phyloP scores from a whole-genome alignment of 2,113 vertebrate species.

The Buteo buteo region DNA sequence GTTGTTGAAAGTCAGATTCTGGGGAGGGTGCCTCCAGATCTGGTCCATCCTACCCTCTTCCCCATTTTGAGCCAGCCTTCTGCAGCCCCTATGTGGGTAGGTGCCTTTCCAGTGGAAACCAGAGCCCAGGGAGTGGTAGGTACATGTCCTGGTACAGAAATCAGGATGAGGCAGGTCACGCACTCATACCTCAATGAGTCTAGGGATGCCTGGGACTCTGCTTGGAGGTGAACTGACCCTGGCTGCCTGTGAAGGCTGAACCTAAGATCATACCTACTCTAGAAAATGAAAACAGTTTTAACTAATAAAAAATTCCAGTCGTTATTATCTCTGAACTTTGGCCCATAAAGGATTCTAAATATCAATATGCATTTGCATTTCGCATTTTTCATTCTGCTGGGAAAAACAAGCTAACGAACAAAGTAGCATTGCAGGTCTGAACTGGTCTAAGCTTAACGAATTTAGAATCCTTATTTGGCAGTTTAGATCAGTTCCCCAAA shows the following conservation, averaged over 20 bases:
- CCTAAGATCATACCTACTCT: fast-evolving
- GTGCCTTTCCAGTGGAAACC: background rate
- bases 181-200: fast-evolving
- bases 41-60: background rate
- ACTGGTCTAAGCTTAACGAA: background rate
- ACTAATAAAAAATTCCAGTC: background rate
- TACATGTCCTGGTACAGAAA: background rate
- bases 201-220: background rate
- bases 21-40: background rate
- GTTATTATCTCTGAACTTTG: background rate
- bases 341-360: background rate
- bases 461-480: background rate
- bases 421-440: background rate
- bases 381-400: background rate
- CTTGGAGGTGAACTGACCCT: background rate
- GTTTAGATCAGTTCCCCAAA: background rate
- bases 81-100: fast-evolving
- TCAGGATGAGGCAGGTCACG: background rate
- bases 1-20: background rate
- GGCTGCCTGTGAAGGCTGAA: background rate
- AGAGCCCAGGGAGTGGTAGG: background rate
- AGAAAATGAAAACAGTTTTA: background rate
- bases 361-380: background rate
- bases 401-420: background rate
- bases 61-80: background rate